phyloP scores from a whole-genome alignment of 92 coral and sea anemone genomes.

The Bergia puertoricense region DNA sequence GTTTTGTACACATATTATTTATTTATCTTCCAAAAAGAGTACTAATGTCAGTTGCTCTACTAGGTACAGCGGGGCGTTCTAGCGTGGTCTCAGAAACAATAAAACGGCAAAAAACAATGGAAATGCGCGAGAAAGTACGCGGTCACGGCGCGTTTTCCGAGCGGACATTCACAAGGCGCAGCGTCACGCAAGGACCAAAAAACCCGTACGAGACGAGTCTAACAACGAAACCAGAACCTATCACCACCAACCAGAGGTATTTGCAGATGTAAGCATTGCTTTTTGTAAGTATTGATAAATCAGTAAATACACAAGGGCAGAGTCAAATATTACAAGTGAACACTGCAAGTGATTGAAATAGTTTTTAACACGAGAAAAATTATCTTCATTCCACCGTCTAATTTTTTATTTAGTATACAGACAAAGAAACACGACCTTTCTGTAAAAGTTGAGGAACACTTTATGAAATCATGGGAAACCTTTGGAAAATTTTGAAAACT shows the following conservation, averaged over 20 bases:
- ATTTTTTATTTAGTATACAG: too few relatives aligned
- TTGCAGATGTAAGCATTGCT: not conserved
- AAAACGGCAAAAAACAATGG: slow-evolving; percentile 72
- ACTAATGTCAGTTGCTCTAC: not conserved
- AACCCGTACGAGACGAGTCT: not conserved
- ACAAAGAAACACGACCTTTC: too few relatives aligned
- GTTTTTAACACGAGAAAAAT: too few relatives aligned
- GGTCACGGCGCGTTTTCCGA: slow-evolving; percentile 90
- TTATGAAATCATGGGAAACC: too few relatives aligned
- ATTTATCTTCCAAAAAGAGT: not conserved
- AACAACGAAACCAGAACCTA: slow-evolving; percentile 5
- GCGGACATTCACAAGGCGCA: slow-evolving; percentile 75
- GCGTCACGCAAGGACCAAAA: slow-evolving; percentile 9
- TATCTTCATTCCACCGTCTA: too few relatives aligned
- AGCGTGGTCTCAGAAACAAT: slow-evolving; percentile 59
- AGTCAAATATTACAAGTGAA: too few relatives aligned
- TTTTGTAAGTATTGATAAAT: too few relatives aligned
- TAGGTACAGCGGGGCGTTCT: slow-evolving; percentile 72
- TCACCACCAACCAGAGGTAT: slow-evolving; percentile 20
- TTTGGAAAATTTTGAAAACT: too few relatives aligned
- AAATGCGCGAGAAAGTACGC: slow-evolving; percentile 95
- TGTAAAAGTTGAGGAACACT: too few relatives aligned
- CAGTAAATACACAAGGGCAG: too few relatives aligned
- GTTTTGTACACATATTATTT: too few relatives aligned
- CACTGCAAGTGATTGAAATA: too few relatives aligned